Evolutionary conservation across 2,113 vertebrate species (phyloP).

Genomic region (Tachysurus fulvidraco): DNA sequence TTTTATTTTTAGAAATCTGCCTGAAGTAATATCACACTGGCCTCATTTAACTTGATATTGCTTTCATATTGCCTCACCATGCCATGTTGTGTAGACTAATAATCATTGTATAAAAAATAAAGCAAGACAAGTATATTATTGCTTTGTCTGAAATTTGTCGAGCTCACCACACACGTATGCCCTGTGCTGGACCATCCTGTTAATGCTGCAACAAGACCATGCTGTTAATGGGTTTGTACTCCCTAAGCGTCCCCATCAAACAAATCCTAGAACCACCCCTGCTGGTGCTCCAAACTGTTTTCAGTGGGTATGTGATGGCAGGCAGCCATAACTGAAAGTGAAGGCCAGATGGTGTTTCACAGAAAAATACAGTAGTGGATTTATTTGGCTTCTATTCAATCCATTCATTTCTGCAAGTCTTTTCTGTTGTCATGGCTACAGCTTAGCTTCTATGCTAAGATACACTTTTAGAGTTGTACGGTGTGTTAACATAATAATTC

Average conservation of each 20-base stretch:
- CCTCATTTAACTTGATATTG: neutral
- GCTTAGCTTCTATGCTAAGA: neutral
- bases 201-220: neutral
- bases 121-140: neutral
- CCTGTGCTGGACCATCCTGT: neutral
- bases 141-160: neutral
- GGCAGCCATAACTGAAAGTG: constrained; percentile 21
- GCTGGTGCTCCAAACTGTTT: constrained; percentile 18
- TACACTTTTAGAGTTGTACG: neutral
- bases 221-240: neutral
- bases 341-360: constrained; percentile 17
- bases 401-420: neutral
- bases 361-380: constrained; percentile 15
- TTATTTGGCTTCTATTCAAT: constrained; percentile 8
- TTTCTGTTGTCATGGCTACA: neutral
- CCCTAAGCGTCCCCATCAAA: neutral
- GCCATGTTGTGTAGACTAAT: neutral
- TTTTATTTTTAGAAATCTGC: neutral
- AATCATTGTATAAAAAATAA: neutral
- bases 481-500: constrained; percentile 6
- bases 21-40: neutral
- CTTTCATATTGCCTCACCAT: neutral
- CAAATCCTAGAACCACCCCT: neutral
- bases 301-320: constrained; percentile 19
- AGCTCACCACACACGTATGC: neutral